phyloP scores from a whole-genome alignment of 2,113 vertebrate genomes.

The Pycnonotus jocosus region DNA sequence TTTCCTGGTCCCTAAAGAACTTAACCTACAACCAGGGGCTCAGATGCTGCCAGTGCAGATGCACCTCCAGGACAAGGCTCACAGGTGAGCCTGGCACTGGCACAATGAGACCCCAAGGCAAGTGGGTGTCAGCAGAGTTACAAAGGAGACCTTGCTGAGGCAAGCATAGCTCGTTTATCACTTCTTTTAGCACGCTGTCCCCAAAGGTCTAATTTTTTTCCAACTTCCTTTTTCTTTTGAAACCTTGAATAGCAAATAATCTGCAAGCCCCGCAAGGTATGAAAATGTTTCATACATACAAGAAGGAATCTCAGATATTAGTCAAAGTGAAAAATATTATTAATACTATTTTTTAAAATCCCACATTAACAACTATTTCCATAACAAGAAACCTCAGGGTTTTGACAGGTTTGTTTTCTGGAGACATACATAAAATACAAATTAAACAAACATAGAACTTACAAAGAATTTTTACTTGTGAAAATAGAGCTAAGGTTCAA shows the following conservation, averaged over 20 bases:
- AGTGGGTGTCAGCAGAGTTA: neutral
- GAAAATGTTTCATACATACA: neutral
- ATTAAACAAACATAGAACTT: neutral
- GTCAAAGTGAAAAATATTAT: neutral
- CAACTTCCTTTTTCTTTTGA: neutral
- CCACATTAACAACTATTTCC: neutral
- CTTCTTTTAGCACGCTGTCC: neutral
- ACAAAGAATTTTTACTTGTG: neutral
- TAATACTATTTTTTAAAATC: neutral
- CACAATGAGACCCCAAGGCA: neutral
- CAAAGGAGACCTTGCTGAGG: neutral
- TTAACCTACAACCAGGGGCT: neutral
- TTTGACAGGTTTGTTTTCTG: neutral
- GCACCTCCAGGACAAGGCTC: neutral
- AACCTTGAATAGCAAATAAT: neutral
- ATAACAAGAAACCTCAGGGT: neutral
- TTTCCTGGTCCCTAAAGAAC: neutral
- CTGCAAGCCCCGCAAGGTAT: neutral
- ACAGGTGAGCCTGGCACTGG: neutral
- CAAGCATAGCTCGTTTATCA: slow-evolving; percentile 1
- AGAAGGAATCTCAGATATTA: neutral
- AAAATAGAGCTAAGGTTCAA: neutral
- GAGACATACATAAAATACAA: neutral
- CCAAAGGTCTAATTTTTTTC: neutral
- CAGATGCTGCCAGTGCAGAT: neutral